These are phyloP conservation scores for Meandrina meandrites DNA, from an alignment of 92 coral and sea anemone genomes.

Conservation along the genomic window DNA sequence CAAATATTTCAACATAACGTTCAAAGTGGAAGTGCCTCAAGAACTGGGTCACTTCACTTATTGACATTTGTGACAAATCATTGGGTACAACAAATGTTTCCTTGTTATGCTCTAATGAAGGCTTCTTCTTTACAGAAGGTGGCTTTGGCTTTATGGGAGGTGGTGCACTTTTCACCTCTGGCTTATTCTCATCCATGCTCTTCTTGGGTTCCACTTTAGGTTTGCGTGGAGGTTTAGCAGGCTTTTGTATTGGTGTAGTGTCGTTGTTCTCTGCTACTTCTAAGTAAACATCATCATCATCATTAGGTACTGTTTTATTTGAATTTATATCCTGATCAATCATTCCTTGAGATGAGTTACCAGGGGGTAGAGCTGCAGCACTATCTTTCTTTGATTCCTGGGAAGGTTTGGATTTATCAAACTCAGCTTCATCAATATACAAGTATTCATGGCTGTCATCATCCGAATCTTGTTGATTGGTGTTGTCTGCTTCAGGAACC, in stretches of 20 bases:
- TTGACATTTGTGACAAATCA: conserved; percentile 54
- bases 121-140: conserved; percentile 11
- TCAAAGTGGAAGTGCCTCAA: conserved; percentile 69
- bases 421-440: conserved; percentile 25
- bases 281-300: neutral
- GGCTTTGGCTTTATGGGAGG: conserved; percentile 66
- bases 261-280: neutral
- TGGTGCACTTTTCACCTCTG: conserved; percentile 23
- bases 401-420: neutral
- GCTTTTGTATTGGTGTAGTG: neutral
- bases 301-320: neutral
- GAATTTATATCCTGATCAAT: neutral
- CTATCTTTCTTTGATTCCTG: neutral
- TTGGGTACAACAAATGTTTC: conserved; percentile 26
- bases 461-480: neutral
- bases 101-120: neutral
- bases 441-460: conserved; percentile 35
- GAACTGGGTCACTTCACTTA: conserved; percentile 74
- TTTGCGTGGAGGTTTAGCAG: conserved; percentile 39
- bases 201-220: conserved; percentile 4
- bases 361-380: neutral
- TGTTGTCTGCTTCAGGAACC: conserved; percentile 4
- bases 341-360: neutral
- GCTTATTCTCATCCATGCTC: neutral
- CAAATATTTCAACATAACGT: conserved; percentile 67